Evolutionary conservation across 2,888 invertebrate species (phyloP).

Genomic region (Pollenia amentaria): DNA sequence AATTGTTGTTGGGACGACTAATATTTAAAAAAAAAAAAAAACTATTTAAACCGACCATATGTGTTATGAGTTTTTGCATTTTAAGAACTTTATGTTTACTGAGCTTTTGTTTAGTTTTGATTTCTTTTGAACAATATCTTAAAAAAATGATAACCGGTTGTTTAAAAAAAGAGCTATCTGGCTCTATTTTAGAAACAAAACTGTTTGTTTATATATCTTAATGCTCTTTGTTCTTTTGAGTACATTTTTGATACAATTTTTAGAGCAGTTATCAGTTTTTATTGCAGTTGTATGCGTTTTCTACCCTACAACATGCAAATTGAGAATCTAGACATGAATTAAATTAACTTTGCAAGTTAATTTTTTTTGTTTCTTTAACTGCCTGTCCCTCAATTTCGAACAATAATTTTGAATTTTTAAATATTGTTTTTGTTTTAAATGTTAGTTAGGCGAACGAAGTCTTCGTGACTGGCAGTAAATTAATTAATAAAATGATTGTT

Average conservation of each 20-base stretch:
- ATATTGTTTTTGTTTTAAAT: too few relatives aligned
- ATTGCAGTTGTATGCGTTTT: not conserved
- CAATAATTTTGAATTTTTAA: too few relatives aligned
- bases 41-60: not conserved
- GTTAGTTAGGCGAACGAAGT: too few relatives aligned
- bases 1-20: too few relatives aligned
- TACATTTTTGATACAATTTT: not conserved
- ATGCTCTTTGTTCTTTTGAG: not conserved
- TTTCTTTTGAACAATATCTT: not conserved
- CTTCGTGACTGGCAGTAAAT: too few relatives aligned
- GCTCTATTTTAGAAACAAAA: constrained; percentile 19
- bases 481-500: too few relatives aligned
- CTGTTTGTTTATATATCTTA: not conserved
- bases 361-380: too few relatives aligned
- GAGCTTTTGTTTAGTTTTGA: not conserved
- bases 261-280: not conserved
- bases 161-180: not conserved
- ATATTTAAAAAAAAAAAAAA: not conserved
- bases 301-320: not conserved
- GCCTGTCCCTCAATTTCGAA: too few relatives aligned
- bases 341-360: too few relatives aligned
- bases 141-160: constrained; percentile 21
- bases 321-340: too few relatives aligned
- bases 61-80: constrained; percentile 13
- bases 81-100: not conserved